Percentiles rank a stretch among this genome's conserved stretches.
Conservation (phyloP, 2,113 vertebrate species). For the Colinus virginianus region DNA sequence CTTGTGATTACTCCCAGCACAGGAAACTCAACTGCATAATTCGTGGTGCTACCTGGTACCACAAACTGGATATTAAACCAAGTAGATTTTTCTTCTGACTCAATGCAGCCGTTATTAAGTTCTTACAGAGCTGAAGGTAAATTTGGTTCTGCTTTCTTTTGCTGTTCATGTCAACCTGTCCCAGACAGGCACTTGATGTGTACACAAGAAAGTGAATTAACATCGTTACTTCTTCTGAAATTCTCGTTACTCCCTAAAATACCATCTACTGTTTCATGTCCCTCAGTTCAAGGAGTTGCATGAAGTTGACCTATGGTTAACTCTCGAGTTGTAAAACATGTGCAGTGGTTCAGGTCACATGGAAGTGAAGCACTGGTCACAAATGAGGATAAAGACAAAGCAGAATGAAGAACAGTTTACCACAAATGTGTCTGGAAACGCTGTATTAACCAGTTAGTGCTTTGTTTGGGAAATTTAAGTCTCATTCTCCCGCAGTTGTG, state of each 20-base stretch:
- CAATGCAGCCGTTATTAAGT: neutral
- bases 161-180: neutral
- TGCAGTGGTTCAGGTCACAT: neutral
- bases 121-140: neutral
- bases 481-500: neutral
- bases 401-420: neutral
- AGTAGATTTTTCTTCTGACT: neutral
- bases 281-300: neutral
- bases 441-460: neutral
- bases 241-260: neutral
- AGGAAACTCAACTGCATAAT: neutral
- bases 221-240: neutral
- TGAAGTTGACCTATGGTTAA: neutral
- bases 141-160: neutral
- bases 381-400: neutral
- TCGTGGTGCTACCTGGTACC: rapidly evolving
- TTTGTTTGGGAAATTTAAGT: neutral
- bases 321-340: neutral
- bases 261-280: neutral
- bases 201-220: neutral
- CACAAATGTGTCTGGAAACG: neutral
- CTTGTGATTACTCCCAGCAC: neutral
- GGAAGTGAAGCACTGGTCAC: neutral
- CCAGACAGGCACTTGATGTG: neutral
- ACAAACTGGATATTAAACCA: neutral